Conservation (phyloP, 2,797 vertebrate genomes). For the Pterois miles region DNA sequence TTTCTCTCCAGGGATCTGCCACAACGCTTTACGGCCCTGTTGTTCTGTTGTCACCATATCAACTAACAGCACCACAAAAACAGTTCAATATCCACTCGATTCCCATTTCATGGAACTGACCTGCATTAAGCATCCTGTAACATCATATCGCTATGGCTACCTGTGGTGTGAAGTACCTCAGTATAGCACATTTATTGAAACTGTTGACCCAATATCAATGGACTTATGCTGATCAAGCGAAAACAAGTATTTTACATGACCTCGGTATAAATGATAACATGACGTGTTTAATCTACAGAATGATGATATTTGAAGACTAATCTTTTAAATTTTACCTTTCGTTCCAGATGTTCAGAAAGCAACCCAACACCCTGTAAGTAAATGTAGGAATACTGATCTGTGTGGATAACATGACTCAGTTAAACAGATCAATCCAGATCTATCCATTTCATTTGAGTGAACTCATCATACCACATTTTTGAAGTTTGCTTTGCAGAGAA, state of each 20-base stretch:
- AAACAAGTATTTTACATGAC: neutral
- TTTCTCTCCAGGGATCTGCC: too few relatives aligned
- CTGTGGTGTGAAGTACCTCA: neutral
- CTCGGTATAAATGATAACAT: neutral
- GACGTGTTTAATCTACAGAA: neutral
- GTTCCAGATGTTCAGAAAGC: slow-evolving; percentile 2
- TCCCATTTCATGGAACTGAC: too few relatives aligned
- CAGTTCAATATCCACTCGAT: too few relatives aligned
- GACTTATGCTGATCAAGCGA: neutral
- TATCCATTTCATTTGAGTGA: neutral
- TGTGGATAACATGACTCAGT: neutral
- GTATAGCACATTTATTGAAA: neutral
- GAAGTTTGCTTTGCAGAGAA: neutral
- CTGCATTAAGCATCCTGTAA: neutral
- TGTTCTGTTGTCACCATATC: too few relatives aligned
- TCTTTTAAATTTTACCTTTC: neutral
- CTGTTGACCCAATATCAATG: too few relatives aligned
- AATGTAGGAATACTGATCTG: neutral
- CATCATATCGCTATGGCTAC: too few relatives aligned
- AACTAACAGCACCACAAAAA: too few relatives aligned
- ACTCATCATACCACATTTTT: fast-evolving
- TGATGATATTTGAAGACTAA: neutral
- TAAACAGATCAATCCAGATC: neutral
- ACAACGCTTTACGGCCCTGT: too few relatives aligned
- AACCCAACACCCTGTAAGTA: slow-evolving; percentile 12